Percentiles rank a stretch among this genome's conserved stretches.
Conservation (phyloP, 1,140 invertebrate genomes). For the Drosophila seguyi region DNA sequence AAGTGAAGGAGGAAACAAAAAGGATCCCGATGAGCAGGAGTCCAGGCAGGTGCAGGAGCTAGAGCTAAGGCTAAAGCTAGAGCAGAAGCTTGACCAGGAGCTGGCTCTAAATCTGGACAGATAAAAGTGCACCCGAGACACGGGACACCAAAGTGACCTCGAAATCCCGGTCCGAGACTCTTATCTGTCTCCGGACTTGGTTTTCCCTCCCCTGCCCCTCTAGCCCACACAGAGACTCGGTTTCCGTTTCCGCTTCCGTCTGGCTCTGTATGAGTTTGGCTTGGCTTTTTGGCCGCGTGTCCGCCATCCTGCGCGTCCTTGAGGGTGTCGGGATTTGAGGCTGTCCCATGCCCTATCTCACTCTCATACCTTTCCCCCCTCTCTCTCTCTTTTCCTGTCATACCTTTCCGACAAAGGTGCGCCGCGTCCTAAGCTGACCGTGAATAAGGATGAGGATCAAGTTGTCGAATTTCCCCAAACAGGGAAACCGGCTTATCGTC, state of each 20-base stretch:
- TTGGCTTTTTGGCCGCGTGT: constrained; percentile 30
- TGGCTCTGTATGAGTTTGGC: constrained; percentile 15
- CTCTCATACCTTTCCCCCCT: neutral
- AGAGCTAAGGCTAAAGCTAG: neutral
- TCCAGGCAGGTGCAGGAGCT: neutral
- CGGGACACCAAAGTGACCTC: constrained; percentile 24
- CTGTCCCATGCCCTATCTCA: neutral
- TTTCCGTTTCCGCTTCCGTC: constrained; percentile 19
- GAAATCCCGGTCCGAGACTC: constrained; percentile 25
- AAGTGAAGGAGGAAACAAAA: constrained; percentile 18
- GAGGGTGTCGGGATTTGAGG: constrained; percentile 31
- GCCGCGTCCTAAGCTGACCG: constrained; percentile 31
- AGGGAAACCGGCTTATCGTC: neutral
- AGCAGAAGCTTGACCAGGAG: neutral
- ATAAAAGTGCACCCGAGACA: constrained; percentile 38
- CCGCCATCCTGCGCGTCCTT: constrained; percentile 16
- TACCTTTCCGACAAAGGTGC: constrained; percentile 7
- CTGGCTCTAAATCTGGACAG: neutral
- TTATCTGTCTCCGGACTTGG: constrained; percentile 43
- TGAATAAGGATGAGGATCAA: constrained; percentile 39
- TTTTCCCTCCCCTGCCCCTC: neutral
- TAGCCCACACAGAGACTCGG: neutral
- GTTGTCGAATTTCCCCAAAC: constrained; percentile 22
- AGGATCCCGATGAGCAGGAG: constrained; percentile 20
- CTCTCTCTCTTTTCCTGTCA: no score